Percentiles rank a stretch among this genome's conserved stretches.
Conservation (phyloP, 2,888 invertebrate species). For the Calameuta pallipes region DNA sequence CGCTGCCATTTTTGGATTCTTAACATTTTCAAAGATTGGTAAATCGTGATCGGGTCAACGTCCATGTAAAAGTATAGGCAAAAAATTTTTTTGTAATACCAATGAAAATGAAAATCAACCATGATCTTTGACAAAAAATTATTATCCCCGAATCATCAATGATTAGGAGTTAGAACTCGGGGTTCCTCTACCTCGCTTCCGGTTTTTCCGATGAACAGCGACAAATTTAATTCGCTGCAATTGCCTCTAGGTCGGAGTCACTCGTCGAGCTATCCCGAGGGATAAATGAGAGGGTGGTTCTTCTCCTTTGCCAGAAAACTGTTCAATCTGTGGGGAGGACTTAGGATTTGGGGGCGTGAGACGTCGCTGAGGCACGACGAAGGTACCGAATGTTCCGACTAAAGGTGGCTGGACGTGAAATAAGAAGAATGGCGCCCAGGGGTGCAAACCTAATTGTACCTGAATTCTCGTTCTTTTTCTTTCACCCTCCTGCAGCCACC, state of each 20-base stretch:
- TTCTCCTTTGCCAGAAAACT: slow-evolving; percentile 35
- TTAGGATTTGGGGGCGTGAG: slow-evolving; percentile 25
- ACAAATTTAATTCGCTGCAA: slow-evolving; percentile 48
- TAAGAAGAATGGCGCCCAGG: slow-evolving; percentile 59
- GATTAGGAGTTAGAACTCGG: neutral
- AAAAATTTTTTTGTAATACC: neutral
- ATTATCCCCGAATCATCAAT: neutral
- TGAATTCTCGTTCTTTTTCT: slow-evolving; percentile 35
- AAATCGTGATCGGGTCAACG: neutral
- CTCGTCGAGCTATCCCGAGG: slow-evolving; percentile 23
- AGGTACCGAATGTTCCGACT: slow-evolving; percentile 17
- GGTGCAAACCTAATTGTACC: slow-evolving; percentile 61
- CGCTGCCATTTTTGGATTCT: neutral
- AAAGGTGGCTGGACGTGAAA: slow-evolving; percentile 35
- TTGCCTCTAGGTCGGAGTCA: neutral
- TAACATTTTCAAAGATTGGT: neutral
- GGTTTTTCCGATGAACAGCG: slow-evolving; percentile 34
- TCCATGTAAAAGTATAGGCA: neutral
- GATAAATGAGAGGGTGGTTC: slow-evolving; percentile 31
- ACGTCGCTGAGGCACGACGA: slow-evolving; percentile 2
- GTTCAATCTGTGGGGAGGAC: slow-evolving; percentile 50
- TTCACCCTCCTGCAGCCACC: slow-evolving; percentile 13
- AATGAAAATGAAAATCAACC: neutral
- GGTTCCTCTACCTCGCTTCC: neutral
- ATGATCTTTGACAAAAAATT: neutral